phyloP scores from a whole-genome alignment of 2,113 vertebrate species.

The Alces alces region DNA sequence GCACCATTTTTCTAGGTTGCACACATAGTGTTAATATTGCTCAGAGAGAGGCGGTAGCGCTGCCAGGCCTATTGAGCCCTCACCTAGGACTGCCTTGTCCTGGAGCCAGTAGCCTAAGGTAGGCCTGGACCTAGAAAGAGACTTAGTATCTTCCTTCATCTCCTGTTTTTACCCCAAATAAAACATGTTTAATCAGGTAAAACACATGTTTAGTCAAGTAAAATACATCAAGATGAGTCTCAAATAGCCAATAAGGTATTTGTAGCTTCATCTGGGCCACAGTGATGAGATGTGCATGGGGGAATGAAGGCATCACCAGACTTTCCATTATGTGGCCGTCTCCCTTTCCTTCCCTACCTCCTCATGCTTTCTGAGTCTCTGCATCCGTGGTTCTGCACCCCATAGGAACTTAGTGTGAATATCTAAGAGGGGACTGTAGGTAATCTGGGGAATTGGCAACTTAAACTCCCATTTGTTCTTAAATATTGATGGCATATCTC shows the following conservation, averaged over 20 bases:
- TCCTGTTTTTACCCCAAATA: neutral
- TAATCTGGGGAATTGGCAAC: neutral
- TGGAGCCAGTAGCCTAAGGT: neutral
- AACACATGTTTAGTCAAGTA: neutral
- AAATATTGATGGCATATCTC: neutral
- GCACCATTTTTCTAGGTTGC: neutral
- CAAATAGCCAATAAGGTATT: neutral
- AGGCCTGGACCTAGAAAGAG: neutral
- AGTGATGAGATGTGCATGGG: neutral
- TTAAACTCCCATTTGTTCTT: neutral
- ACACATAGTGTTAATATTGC: neutral
- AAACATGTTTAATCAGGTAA: neutral
- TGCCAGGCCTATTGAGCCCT: too few species aligned
- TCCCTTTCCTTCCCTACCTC: neutral
- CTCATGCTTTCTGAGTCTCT: neutral
- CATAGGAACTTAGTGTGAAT: rapidly evolving
- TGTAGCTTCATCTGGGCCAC: neutral
- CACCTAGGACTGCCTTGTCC: neutral
- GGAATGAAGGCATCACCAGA: neutral
- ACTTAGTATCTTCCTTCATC: neutral
- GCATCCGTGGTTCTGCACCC: neutral
- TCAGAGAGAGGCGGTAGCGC: neutral
- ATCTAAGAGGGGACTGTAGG: neutral
- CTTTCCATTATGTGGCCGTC: neutral
- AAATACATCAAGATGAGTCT: neutral